These are phyloP conservation scores for Leptinotarsa rubiginosa DNA, from an alignment of 2,888 invertebrate species.

Conservation along the genomic window DNA sequence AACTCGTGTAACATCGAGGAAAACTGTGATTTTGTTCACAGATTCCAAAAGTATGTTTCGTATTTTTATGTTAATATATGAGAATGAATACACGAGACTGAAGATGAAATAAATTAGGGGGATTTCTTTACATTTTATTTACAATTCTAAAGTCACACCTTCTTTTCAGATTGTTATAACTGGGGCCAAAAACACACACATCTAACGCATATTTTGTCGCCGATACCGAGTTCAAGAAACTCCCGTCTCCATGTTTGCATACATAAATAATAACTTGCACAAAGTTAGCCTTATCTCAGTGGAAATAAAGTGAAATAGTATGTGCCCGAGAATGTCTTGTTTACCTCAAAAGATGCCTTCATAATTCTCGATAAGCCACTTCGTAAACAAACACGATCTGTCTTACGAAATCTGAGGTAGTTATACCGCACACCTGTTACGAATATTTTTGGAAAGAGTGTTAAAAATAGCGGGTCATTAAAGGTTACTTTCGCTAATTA, in stretches of 20 bases:
- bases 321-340: constrained; percentile 1
- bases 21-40: too few species aligned
- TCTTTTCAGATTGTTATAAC: not conserved
- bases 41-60: too few species aligned
- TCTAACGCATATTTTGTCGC: constrained; percentile 5
- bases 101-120: too few species aligned
- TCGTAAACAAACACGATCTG: constrained; percentile 4
- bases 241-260: constrained; percentile 24
- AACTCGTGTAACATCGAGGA: too few species aligned
- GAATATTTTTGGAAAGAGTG: not conserved
- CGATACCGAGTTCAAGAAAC: constrained; percentile 33
- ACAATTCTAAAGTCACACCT: too few species aligned
- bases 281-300: constrained; percentile 31
- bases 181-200: not conserved
- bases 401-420: not conserved
- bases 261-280: constrained; percentile 35
- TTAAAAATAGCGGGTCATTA: not conserved
- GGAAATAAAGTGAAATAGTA: constrained; percentile 27
- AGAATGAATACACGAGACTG: too few species aligned
- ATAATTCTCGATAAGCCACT: constrained; percentile 1
- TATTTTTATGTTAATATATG: too few species aligned
- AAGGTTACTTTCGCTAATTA: not conserved
- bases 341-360: constrained; percentile 1
- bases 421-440: not conserved
- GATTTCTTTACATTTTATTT: too few species aligned